A percentile compares a stretch with the other conserved stretches of the same genome.
phyloP scores from a whole-genome alignment of 2,113 vertebrate genomes.

The Oceanodroma tethys region DNA sequence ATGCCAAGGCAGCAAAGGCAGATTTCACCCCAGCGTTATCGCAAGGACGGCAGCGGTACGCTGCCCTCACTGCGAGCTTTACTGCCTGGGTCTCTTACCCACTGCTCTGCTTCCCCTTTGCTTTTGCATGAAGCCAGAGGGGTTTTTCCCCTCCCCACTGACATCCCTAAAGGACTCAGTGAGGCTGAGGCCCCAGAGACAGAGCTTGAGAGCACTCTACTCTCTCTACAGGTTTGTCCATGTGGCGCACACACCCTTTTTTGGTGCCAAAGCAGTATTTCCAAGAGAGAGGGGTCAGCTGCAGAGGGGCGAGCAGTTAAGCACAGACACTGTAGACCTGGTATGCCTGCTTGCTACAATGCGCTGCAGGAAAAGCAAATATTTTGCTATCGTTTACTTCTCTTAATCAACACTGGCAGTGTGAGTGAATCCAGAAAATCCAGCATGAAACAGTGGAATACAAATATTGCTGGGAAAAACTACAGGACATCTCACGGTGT shows the following conservation, averaged over 20 bases:
- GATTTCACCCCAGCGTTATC: neutral
- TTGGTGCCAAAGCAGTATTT: neutral
- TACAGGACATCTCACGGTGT: accelerated
- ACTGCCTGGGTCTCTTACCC: neutral
- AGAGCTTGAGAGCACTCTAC: neutral
- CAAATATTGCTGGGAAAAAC: neutral
- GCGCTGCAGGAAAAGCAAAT: neutral
- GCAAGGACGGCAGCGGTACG: accelerated
- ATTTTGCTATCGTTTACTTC: neutral
- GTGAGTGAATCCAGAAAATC: neutral
- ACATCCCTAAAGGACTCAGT: neutral
- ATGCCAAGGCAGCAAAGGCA: neutral
- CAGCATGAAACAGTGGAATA: neutral
- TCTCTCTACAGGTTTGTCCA: neutral
- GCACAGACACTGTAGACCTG: neutral
- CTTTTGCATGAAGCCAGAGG: neutral
- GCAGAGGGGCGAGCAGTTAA: neutral
- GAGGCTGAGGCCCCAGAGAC: neutral
- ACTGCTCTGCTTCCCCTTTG: neutral
- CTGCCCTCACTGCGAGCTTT: accelerated
- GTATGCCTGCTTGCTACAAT: neutral
- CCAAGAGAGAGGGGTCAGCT: neutral
- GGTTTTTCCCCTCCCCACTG: too few species aligned
- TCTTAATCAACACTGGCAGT: neutral
- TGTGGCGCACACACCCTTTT: neutral